phyloP scores from a whole-genome alignment of 2,113 vertebrate genomes.

The Oryzias javanicus region DNA sequence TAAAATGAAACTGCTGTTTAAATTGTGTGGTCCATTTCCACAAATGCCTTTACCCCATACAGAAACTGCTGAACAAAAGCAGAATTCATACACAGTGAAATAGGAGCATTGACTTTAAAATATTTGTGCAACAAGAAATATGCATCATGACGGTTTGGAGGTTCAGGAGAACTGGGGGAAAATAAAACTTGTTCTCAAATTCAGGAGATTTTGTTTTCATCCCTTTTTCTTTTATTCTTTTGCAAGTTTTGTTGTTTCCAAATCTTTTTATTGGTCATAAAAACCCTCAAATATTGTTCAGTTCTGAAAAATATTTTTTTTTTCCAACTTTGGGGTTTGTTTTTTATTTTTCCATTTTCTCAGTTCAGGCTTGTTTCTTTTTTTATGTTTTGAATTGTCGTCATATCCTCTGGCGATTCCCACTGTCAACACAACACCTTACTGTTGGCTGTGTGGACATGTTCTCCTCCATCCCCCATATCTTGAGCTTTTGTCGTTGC shows the following conservation, averaged over 20 bases:
- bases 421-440: slow-evolving; percentile 52
- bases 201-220: slow-evolving; percentile 42
- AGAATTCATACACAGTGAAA: not conserved
- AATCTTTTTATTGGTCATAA: slow-evolving; percentile 39
- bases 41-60: too few species aligned
- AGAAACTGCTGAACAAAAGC: slow-evolving; percentile 6
- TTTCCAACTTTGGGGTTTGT: slow-evolving; percentile 37
- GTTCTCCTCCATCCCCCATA: slow-evolving; percentile 52
- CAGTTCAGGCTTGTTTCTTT: slow-evolving; percentile 31
- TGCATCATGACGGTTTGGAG: slow-evolving; percentile 13
- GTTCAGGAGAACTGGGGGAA: slow-evolving; percentile 10
- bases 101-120: not conserved
- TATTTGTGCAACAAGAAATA: slow-evolving; percentile 4
- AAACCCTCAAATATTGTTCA: slow-evolving; percentile 57
- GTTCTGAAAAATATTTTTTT: slow-evolving; percentile 58
- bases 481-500: slow-evolving; percentile 50
- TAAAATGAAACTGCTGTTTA: not conserved
- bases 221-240: slow-evolving; percentile 41
- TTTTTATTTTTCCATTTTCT: slow-evolving; percentile 30
- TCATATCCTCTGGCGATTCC: slow-evolving; percentile 44
- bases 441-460: slow-evolving; percentile 50
- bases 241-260: slow-evolving; percentile 55
- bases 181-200: slow-evolving; percentile 33
- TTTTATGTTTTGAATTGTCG: slow-evolving; percentile 59
- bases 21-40: not conserved